Evolutionary conservation across 2,797 vertebrate genomes (phyloP), one percentile per base, ranked within the genome.

Genomic region (Paratrypauchen microcephalus): DNA sequence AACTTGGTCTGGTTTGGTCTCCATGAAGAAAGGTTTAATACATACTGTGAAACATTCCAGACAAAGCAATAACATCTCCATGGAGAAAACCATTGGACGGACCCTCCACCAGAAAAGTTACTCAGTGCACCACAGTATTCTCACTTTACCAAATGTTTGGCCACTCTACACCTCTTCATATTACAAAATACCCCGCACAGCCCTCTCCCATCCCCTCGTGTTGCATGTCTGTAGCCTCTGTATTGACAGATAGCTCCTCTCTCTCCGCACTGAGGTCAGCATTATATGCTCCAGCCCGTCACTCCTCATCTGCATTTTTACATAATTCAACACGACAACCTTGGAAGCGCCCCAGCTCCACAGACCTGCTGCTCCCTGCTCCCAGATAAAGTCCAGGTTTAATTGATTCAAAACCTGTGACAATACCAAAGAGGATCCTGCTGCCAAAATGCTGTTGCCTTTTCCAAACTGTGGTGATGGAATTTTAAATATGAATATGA

Each of bases 251-350:
- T 48, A 18, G 26, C 61, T 1, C 7, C 52, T 3, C 52, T 52
- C 32, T 21, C 12, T 0, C 56, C 61, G 23, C 55, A 18, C 64
- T 26, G 26, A 77, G 68, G 12, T 82, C 71, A 72, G 68, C 75
- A 65, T 23, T 68, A 9, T 30, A 16, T 1, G 21, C 16, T 15
- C 63, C 55, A 70, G 62, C 73, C 24, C 30, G 58, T 67, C 57
- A 72, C 50, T 41, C 57, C 15, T 5, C 26, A 73, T 75, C 50
- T 69, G 60, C 71, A 72, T 70, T 28, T 65, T 16, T 39, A 6
- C 26, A 68, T 70, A 54, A 77, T 36, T 59, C 41, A 5, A 1
- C 28, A 15, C 23, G 1, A 15, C 36, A 52, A 2, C 13, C 9
- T 57, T 52, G 48, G 9, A 61, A 21, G 24, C 9, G 30, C 3